Evolutionary conservation across 2,797 vertebrate genomes (phyloP).

Genomic region (Lagodon rhomboides): DNA sequence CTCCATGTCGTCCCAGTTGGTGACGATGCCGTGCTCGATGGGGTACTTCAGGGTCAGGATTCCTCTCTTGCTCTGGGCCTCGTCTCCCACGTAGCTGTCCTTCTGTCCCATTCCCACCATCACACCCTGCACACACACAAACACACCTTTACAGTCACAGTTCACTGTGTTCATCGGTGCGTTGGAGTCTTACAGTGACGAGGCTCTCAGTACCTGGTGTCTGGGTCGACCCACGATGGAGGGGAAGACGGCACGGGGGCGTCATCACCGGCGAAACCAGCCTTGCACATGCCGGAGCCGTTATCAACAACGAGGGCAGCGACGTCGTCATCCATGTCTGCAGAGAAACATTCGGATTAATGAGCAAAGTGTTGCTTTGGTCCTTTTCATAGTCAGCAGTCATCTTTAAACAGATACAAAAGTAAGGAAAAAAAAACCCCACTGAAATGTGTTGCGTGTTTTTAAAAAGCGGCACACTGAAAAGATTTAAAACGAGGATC

Average conservation of each 20-base stretch:
- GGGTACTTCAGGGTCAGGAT: slow-evolving; percentile 96
- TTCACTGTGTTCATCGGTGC: no score
- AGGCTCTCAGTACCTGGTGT: slow-evolving; percentile 53
- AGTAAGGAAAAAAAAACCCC: no score
- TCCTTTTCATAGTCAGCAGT: no score
- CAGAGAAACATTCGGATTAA: not conserved
- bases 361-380: no score
- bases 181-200: no score
- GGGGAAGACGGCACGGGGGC: slow-evolving; percentile 91
- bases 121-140: slow-evolving; percentile 86
- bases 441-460: no score
- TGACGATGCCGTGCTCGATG: slow-evolving; percentile 95
- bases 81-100: slow-evolving; percentile 94
- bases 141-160: not conserved
- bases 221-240: slow-evolving; percentile 87
- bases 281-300: slow-evolving; percentile 92
- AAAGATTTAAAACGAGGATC: no score
- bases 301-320: slow-evolving; percentile 93
- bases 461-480: no score
- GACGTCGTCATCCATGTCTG: slow-evolving; percentile 88
- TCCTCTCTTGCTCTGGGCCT: slow-evolving; percentile 95
- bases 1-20: slow-evolving; percentile 99
- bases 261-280: slow-evolving; percentile 92
- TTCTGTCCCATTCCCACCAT: slow-evolving; percentile 98
- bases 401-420: no score